phyloP scores from a whole-genome alignment of 2,888 invertebrate species.

The Lymantria monacha region DNA sequence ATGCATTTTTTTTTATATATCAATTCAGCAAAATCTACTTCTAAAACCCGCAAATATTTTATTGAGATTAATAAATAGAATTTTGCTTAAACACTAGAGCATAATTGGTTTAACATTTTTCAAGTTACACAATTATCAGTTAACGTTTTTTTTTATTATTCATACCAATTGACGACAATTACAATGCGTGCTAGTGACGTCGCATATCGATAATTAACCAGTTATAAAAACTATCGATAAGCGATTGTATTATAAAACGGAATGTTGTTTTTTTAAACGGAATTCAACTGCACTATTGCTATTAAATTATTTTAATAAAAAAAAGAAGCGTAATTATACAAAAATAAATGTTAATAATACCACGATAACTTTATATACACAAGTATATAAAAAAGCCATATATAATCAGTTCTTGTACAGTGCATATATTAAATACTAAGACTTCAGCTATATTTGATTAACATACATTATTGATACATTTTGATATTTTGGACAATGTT shows the following conservation, averaged over 20 bases:
- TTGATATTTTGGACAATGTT: slow-evolving; percentile 21
- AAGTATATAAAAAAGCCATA: slow-evolving; percentile 38
- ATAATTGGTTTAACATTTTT: slow-evolving; percentile 37
- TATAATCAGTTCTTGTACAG: slow-evolving; percentile 46
- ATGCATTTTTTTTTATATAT: slow-evolving; percentile 17
- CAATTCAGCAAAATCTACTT: slow-evolving; percentile 44
- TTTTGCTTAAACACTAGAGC: slow-evolving; percentile 32
- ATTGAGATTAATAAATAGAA: slow-evolving; percentile 15
- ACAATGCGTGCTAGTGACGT: slow-evolving; percentile 24
- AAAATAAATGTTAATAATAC: slow-evolving; percentile 28
- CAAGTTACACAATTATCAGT: slow-evolving; percentile 35
- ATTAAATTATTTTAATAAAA: slow-evolving; percentile 3
- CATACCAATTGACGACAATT: slow-evolving; percentile 44
- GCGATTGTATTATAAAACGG: slow-evolving; percentile 22
- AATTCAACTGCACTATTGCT: slow-evolving; percentile 12
- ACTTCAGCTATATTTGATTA: slow-evolving; percentile 18
- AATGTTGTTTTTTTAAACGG: slow-evolving; percentile 15
- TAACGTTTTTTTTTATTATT: slow-evolving; percentile 17
- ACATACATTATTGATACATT: slow-evolving; percentile 20
- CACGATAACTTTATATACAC: slow-evolving; percentile 20
- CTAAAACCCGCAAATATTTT: slow-evolving; percentile 29
- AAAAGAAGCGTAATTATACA: slow-evolving; percentile 18
- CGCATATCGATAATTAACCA: slow-evolving; percentile 26
- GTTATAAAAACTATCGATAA: slow-evolving; percentile 27
- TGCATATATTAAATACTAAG: slow-evolving; percentile 24